These are phyloP conservation scores for Endotricha flammealis DNA, from an alignment of 2,888 invertebrate species.

Conservation along the genomic window DNA sequence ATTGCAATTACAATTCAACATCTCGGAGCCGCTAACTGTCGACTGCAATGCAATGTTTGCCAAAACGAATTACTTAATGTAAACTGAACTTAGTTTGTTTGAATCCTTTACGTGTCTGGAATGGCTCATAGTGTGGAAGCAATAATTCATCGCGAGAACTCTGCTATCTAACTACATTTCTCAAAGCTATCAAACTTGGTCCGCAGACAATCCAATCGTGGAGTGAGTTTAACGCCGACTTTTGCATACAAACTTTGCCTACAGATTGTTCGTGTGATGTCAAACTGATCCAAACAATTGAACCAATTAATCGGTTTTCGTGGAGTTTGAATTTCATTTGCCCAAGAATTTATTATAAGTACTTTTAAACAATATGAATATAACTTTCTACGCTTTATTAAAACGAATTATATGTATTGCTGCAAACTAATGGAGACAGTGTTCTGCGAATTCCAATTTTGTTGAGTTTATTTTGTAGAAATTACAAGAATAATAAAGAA, in stretches of 20 bases:
- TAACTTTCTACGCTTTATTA: no score
- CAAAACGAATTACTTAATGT: neutral
- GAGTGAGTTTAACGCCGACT: slow-evolving; percentile 55
- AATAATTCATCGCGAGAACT: slow-evolving; percentile 45
- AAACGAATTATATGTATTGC: no score
- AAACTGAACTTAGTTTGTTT: slow-evolving; percentile 30
- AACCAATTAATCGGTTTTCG: slow-evolving; percentile 63
- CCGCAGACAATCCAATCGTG: slow-evolving; percentile 61
- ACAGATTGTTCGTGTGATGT: slow-evolving; percentile 61
- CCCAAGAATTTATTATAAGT: neutral
- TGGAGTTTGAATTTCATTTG: slow-evolving; percentile 42
- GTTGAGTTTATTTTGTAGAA: no score
- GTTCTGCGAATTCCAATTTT: no score
- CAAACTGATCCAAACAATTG: slow-evolving; percentile 65
- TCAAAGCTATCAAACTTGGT: slow-evolving; percentile 64
- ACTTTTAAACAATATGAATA: neutral
- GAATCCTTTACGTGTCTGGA: slow-evolving; percentile 46
- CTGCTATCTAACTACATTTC: slow-evolving; percentile 57
- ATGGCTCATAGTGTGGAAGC: slow-evolving; percentile 37
- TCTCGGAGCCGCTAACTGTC: neutral
- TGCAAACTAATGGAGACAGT: no score
- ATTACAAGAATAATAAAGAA: no score
- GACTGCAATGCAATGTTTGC: neutral
- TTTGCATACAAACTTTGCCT: slow-evolving; percentile 69
- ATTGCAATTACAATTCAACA: no score